Percentiles rank a stretch among this genome's conserved stretches.
phyloP scores from a whole-genome alignment of 64 coral and sea anemone genomes.

The Pachyseris speciosa region DNA sequence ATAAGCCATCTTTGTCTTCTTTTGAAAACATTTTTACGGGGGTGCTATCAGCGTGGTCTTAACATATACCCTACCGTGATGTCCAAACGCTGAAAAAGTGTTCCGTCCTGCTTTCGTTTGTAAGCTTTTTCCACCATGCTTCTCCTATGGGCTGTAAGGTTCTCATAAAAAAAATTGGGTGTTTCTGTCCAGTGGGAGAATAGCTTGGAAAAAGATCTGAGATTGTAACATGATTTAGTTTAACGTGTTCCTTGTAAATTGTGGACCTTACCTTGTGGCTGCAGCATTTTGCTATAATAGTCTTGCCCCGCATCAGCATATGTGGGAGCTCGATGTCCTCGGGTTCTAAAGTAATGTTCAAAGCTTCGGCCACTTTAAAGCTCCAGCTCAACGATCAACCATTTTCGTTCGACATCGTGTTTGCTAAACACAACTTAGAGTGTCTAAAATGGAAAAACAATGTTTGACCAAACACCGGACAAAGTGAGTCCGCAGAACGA shows the following conservation, averaged over 20 bases:
- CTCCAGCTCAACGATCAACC: no score
- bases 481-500: no score
- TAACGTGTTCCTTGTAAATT: background rate
- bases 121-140: background rate
- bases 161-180: background rate
- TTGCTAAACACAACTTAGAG: no score
- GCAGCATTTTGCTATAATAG: background rate
- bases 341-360: background rate
- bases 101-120: background rate
- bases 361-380: background rate
- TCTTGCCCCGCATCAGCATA: background rate
- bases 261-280: background rate
- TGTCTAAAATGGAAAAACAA: no score
- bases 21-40: background rate
- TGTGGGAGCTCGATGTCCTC: background rate
- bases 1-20: background rate
- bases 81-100: no score
- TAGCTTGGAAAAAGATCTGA: background rate
- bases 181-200: background rate
- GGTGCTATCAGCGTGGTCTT: background rate
- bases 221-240: background rate
- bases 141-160: background rate
- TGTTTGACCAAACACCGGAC: no score
- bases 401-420: no score
- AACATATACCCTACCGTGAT: background rate